phyloP scores from a whole-genome alignment of 2,113 vertebrate species.

The Colinus virginianus region DNA sequence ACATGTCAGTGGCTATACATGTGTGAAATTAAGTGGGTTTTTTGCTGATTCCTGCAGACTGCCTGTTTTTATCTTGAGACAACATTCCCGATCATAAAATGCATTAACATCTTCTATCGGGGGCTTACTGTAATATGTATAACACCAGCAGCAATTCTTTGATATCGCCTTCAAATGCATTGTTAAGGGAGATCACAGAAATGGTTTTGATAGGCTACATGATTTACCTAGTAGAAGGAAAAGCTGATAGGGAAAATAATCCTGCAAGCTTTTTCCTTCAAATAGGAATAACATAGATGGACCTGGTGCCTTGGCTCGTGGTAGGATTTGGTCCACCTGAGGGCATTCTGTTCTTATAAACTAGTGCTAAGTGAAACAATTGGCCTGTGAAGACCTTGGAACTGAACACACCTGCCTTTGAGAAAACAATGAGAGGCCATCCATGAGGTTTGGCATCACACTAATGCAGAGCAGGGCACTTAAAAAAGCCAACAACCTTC shows the following conservation, averaged over 20 bases:
- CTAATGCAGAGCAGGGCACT: not conserved
- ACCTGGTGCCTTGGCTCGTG: not conserved
- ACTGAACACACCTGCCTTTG: not conserved
- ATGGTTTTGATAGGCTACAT: slow-evolving; percentile 55
- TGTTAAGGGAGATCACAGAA: slow-evolving; percentile 58
- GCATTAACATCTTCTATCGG: slow-evolving; percentile 69
- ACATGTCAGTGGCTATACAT: slow-evolving; percentile 44
- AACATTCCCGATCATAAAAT: slow-evolving; percentile 57
- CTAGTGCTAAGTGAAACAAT: slow-evolving; percentile 5
- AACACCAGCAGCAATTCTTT: slow-evolving; percentile 66
- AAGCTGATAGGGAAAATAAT: slow-evolving; percentile 57
- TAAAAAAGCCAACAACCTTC: not conserved
- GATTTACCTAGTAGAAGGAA: slow-evolving; percentile 63
- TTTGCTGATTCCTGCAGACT: slow-evolving; percentile 43
- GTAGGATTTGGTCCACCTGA: slow-evolving; percentile 7
- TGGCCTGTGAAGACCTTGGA: slow-evolving; percentile 6
- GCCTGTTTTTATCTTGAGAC: slow-evolving; percentile 75
- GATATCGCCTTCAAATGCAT: slow-evolving; percentile 61
- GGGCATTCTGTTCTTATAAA: slow-evolving; percentile 15
- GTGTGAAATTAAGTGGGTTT: slow-evolving; percentile 75
- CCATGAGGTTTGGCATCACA: not conserved
- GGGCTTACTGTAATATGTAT: slow-evolving; percentile 62
- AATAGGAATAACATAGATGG: not conserved
- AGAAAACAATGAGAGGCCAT: not conserved
- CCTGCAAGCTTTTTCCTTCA: slow-evolving; percentile 37